These are phyloP conservation scores for Euschistus heros DNA, from an alignment of 1,140 invertebrate genomes.

Conservation along the genomic window DNA sequence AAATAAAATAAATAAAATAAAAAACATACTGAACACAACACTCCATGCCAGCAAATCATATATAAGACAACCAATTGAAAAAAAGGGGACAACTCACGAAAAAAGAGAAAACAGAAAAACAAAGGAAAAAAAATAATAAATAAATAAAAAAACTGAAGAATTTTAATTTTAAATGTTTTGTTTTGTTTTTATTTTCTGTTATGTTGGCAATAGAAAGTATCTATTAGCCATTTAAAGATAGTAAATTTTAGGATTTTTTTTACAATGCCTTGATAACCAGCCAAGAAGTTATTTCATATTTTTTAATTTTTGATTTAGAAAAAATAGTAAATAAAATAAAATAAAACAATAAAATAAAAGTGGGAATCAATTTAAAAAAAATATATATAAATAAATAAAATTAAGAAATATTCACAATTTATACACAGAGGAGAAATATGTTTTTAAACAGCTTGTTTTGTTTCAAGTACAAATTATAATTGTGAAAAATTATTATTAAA, in stretches of 20 bases:
- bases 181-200: neutral
- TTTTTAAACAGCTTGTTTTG: neutral
- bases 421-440: neutral
- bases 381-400: neutral
- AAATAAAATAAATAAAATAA: constrained; percentile 20
- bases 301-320: neutral
- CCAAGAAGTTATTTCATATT: constrained; percentile 15
- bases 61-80: constrained; percentile 20
- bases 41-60: constrained; percentile 23
- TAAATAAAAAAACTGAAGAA: neutral
- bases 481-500: too few species aligned
- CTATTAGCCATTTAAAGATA: too few species aligned
- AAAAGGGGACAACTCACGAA: constrained; percentile 14
- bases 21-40: constrained; percentile 21
- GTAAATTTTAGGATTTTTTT: neutral
- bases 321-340: constrained; percentile 7
- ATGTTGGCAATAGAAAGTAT: neutral
- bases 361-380: neutral
- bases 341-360: constrained; percentile 6
- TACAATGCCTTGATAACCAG: constrained; percentile 18
- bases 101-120: neutral
- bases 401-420: neutral
- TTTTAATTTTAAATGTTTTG: neutral
- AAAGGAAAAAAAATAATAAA: neutral
- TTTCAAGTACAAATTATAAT: too few species aligned